These are phyloP conservation scores for Meiosimyza platycephala DNA, from an alignment of 2,888 invertebrate genomes.

Conservation along the genomic window DNA sequence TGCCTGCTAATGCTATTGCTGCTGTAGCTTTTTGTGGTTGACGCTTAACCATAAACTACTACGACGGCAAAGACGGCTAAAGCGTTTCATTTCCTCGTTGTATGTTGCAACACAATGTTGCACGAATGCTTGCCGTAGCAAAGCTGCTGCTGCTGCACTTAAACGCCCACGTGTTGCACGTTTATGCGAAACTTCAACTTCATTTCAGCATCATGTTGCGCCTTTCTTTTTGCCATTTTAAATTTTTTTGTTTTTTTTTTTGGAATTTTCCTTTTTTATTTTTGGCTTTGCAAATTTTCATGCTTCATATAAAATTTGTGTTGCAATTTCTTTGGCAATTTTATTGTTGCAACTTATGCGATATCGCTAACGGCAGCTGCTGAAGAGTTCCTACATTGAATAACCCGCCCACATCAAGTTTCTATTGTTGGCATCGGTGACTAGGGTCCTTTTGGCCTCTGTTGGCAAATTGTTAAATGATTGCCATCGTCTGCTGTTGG, in stretches of 20 bases:
- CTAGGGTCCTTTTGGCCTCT: neutral
- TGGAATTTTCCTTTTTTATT: neutral
- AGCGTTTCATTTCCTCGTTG: slow-evolving; percentile 12
- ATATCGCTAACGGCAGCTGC: slow-evolving; percentile 6
- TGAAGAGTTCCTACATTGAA: neutral
- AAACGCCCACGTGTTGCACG: slow-evolving; percentile 29
- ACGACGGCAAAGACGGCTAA: neutral
- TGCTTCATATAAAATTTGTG: slow-evolving; percentile 14
- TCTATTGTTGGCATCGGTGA: neutral
- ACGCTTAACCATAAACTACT: neutral
- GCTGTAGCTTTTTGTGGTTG: too few relatives aligned
- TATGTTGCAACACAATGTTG: slow-evolving; percentile 20
- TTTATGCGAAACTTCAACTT: slow-evolving; percentile 11
- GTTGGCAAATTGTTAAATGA: slow-evolving; percentile 1
- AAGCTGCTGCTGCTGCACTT: neutral
- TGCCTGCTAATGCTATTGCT: neutral
- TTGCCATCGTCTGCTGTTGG: neutral
- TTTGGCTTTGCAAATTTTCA: neutral
- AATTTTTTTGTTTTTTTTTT: neutral
- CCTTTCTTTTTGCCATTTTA: neutral
- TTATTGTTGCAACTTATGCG: slow-evolving; percentile 19
- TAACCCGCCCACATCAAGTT: neutral
- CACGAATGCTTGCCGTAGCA: neutral
- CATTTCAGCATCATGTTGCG: slow-evolving; percentile 10
- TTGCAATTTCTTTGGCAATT: slow-evolving; percentile 22